A percentile compares a stretch with the other conserved stretches of the same genome.
These are phyloP conservation scores for Heterodera schachtii DNA, from an alignment of 1,140 invertebrate genomes.

Conservation along the genomic window DNA sequence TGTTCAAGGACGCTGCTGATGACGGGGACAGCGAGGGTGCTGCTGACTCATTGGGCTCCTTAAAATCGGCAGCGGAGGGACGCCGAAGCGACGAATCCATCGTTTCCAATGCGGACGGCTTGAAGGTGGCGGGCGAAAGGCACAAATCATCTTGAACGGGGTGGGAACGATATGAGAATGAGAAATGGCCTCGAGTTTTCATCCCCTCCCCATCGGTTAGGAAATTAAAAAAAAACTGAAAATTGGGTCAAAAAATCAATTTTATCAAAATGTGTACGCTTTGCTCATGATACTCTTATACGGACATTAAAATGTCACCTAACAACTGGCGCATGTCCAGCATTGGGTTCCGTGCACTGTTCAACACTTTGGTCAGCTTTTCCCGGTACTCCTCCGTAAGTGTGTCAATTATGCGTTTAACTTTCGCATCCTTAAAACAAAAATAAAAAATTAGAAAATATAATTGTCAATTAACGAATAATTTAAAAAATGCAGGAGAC, in stretches of 20 bases:
- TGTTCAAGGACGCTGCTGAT: neutral
- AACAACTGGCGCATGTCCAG: constrained; percentile 5
- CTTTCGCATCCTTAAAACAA: neutral
- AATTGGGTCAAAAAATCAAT: too few relatives aligned
- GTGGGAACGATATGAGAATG: neutral
- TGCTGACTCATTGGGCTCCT: too few relatives aligned
- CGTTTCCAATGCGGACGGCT: too few relatives aligned
- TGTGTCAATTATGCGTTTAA: neutral
- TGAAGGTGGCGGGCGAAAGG: neutral
- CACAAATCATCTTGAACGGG: constrained; percentile 2
- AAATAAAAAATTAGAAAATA: neutral
- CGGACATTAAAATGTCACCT: neutral
- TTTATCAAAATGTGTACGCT: too few relatives aligned
- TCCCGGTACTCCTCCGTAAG: constrained; percentile 21
- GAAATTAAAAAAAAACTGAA: too few relatives aligned
- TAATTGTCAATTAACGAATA: neutral
- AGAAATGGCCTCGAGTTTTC: too few relatives aligned
- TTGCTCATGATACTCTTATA: too few relatives aligned
- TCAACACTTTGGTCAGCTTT: constrained; percentile 12
- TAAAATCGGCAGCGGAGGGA: too few relatives aligned
- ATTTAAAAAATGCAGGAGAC: neutral
- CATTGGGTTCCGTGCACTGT: neutral
- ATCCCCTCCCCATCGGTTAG: neutral
- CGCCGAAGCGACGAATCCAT: too few relatives aligned
- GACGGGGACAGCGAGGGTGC: too few relatives aligned